phyloP scores from a whole-genome alignment of 2,797 vertebrate species.

The Borostomias antarcticus region DNA sequence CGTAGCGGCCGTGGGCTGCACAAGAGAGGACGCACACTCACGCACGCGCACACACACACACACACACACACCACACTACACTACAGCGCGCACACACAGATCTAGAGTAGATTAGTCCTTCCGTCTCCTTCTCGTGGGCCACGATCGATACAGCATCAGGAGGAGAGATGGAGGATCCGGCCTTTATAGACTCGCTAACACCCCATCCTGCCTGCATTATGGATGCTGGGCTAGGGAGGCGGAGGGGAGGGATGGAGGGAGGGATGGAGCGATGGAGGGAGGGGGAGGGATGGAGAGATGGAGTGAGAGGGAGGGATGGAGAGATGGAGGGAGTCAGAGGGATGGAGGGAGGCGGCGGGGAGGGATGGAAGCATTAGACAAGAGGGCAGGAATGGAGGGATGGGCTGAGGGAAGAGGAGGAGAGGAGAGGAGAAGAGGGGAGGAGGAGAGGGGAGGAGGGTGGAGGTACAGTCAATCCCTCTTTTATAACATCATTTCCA shows the following conservation, averaged over 20 bases:
- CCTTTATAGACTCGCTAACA: neutral
- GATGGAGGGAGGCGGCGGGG: neutral
- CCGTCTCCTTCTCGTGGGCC: neutral
- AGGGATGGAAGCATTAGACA: neutral
- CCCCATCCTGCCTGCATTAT: too few species aligned
- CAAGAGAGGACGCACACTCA: constrained; percentile 57
- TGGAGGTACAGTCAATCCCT: constrained; percentile 39
- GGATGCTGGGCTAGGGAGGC: neutral
- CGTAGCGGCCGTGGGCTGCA: constrained; percentile 45
- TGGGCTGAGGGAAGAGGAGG: neutral
- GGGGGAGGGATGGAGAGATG: neutral
- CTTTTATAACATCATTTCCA: constrained; percentile 67
- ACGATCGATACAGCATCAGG: constrained; percentile 26
- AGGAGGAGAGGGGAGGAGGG: neutral
- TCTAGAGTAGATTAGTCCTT: constrained; percentile 64
- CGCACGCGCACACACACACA: too few species aligned
- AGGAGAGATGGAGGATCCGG: neutral
- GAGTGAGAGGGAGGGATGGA: too few species aligned
- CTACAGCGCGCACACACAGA: too few species aligned
- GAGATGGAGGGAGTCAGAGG: neutral
- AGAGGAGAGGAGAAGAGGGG: neutral
- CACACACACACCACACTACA: too few species aligned
- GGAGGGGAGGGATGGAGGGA: constrained; percentile 1
- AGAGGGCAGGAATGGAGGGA: neutral
- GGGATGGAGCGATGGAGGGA: neutral